A percentile compares a stretch with the other conserved stretches of the same genome.
phyloP scores from a whole-genome alignment of 2,888 invertebrate species.

The Spodoptera exigua region DNA sequence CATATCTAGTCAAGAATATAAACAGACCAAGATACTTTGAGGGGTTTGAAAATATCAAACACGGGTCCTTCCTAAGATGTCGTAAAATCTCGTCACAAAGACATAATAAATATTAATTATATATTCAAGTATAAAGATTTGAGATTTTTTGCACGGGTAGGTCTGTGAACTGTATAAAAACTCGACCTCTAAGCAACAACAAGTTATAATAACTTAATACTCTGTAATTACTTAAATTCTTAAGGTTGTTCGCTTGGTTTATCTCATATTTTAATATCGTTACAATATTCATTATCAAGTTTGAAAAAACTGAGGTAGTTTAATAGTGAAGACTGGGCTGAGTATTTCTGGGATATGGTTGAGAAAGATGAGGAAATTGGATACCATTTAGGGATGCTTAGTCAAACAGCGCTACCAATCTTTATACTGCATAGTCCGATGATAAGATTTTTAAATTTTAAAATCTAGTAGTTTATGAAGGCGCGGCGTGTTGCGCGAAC shows the following conservation, averaged over 20 bases:
- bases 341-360: background rate
- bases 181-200: slow-evolving; percentile 28
- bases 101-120: slow-evolving; percentile 2
- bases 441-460: too few species aligned
- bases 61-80: slow-evolving; percentile 4
- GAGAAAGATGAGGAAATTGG: background rate
- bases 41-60: too few species aligned
- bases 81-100: slow-evolving; percentile 5
- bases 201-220: slow-evolving; percentile 23
- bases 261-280: slow-evolving; percentile 3
- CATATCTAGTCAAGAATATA: too few species aligned
- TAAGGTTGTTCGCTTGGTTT: slow-evolving; percentile 6
- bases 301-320: background rate
- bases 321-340: background rate
- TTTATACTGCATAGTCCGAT: too few species aligned
- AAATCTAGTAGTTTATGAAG: too few species aligned
- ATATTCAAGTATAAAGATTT: background rate
- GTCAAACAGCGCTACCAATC: too few species aligned
- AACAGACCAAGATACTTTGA: too few species aligned
- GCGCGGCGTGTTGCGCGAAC: too few species aligned
- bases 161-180: slow-evolving; percentile 48
- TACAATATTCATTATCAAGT: slow-evolving; percentile 17
- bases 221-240: slow-evolving; percentile 21
- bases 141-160: slow-evolving; percentile 23
- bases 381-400: too few species aligned